phyloP scores from a whole-genome alignment of 2,797 vertebrate species.

The Zenarchopterus dispar region DNA sequence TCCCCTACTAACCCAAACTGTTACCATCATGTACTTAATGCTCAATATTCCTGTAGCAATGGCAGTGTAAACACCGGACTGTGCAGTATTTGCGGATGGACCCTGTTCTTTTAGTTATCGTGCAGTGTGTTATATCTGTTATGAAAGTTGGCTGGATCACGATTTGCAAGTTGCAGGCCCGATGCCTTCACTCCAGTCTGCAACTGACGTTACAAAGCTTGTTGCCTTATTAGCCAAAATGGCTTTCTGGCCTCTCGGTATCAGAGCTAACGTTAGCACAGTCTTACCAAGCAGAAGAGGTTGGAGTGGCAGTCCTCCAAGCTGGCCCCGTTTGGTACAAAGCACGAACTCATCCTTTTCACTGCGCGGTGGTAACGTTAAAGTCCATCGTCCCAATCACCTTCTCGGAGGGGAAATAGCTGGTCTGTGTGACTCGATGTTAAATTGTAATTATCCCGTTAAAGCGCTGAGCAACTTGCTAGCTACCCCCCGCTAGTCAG shows the following conservation, averaged over 20 bases:
- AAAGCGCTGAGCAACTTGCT: conserved; percentile 58
- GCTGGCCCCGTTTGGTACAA: conserved; percentile 99
- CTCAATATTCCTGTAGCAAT: conserved; percentile 10
- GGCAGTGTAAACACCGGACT: conserved; percentile 26
- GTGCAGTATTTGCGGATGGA: conserved; percentile 1
- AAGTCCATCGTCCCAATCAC: conserved; percentile 95
- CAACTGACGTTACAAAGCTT: conserved; percentile 80
- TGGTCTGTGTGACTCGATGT: conserved; percentile 46
- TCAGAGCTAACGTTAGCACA: conserved; percentile 70
- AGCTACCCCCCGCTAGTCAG: conserved; percentile 53
- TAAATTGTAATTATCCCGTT: conserved; percentile 54
- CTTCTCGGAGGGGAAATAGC: conserved; percentile 71
- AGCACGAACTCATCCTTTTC: conserved; percentile 98
- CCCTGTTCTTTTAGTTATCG: not conserved
- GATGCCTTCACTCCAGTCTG: conserved; percentile 75
- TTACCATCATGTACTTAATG: conserved; percentile 34
- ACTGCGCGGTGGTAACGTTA: conserved; percentile 85
- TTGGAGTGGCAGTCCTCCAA: conserved; percentile 99
- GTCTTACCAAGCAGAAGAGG: conserved; percentile 98
- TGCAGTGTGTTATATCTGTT: conserved; percentile 30
- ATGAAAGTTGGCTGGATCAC: conserved; percentile 63
- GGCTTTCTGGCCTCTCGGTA: conserved; percentile 76
- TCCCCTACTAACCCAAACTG: conserved; percentile 42
- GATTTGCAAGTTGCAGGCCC: conserved; percentile 71
- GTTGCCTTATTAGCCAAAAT: conserved; percentile 82